These are phyloP conservation scores for Antechinus stuartii DNA, from an alignment of 2,113 vertebrate species.

Conservation along the genomic window DNA sequence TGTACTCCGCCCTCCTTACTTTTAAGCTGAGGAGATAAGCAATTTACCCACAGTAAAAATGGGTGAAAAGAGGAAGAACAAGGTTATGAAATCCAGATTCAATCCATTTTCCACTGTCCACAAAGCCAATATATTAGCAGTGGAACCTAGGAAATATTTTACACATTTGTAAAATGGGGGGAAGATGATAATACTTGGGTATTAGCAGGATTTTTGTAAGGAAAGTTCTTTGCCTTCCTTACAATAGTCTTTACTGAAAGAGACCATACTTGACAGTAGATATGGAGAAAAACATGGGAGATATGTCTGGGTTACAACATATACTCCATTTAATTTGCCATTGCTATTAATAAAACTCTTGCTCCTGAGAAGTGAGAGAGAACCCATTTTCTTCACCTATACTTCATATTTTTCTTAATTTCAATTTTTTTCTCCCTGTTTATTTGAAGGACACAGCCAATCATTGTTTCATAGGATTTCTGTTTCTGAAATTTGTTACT, in stretches of 20 bases:
- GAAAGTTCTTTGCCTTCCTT: background rate
- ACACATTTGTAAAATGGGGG: background rate
- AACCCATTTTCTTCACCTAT: background rate
- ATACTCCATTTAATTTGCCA: background rate
- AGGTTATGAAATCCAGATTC: background rate
- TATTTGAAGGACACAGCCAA: background rate
- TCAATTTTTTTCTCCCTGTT: background rate
- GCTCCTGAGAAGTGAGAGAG: background rate
- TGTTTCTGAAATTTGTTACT: background rate
- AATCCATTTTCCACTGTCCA: background rate
- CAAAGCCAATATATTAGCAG: background rate
- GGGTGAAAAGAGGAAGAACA: background rate
- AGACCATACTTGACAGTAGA: background rate
- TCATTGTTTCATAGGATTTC: background rate
- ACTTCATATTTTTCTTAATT: background rate
- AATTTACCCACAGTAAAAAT: background rate
- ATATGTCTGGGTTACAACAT: too few relatives aligned
- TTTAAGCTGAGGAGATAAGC: too few relatives aligned
- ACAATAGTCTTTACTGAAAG: background rate
- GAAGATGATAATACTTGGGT: background rate
- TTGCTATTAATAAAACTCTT: background rate
- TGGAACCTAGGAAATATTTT: background rate
- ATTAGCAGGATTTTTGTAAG: background rate
- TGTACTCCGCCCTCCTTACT: background rate
- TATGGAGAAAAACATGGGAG: too few relatives aligned